Evolutionary conservation across 2,113 vertebrate genomes (phyloP).

Genomic region (Gobio gobio): DNA sequence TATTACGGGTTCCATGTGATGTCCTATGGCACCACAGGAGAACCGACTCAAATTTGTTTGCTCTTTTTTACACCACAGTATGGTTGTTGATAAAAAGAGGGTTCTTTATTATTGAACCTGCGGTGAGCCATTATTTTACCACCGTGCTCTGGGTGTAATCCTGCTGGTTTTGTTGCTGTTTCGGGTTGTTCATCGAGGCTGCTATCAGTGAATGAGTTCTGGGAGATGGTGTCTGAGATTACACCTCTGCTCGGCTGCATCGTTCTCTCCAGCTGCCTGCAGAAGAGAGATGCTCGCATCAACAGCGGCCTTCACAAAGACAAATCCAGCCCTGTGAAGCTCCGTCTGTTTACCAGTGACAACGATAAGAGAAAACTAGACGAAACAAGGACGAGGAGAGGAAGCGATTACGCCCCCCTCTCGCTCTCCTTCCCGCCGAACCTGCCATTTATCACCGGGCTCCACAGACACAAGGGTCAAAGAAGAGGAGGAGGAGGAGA

Average conservation of each 20-base stretch:
- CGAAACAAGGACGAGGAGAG: slow-evolving; percentile 11
- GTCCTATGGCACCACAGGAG: neutral
- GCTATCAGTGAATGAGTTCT: slow-evolving; percentile 22
- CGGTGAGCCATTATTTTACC: neutral
- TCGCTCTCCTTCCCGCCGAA: slow-evolving; percentile 1
- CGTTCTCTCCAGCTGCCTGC: neutral
- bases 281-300: slow-evolving; percentile 23
- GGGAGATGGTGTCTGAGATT: slow-evolving; percentile 36
- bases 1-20: neutral
- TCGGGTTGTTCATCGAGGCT: slow-evolving; percentile 5
- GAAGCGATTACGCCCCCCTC: slow-evolving; percentile 18
- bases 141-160: neutral
- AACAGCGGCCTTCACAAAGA: slow-evolving; percentile 32
- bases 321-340: slow-evolving; percentile 6
- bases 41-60: neutral
- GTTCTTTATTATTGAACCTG: neutral
- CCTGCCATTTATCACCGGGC: slow-evolving; percentile 10
- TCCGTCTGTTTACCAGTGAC: slow-evolving; percentile 18
- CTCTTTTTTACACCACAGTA: neutral
- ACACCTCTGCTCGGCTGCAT: neutral
- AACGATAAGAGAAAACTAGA: slow-evolving; percentile 35
- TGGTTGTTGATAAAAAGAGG: neutral
- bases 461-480: slow-evolving; percentile 24
- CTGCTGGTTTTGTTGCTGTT: slow-evolving; percentile 3
- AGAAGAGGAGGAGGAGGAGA: slow-evolving; percentile 34